A percentile compares a stretch with the other conserved stretches of the same genome.
phyloP scores from a whole-genome alignment of 2,888 invertebrate species.

The Ellobium chinense region DNA sequence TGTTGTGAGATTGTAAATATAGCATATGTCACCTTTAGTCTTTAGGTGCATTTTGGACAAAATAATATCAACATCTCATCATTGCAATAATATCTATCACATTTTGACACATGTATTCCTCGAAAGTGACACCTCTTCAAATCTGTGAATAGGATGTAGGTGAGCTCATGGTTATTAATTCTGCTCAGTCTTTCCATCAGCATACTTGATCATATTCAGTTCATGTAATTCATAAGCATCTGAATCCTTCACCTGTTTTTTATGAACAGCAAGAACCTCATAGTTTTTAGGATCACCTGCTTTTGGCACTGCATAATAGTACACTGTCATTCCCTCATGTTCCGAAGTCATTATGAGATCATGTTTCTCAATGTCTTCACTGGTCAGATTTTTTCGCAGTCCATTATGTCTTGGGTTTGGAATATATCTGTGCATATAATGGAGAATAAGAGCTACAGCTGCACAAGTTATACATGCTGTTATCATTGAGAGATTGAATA shows the following conservation, averaged over 20 bases:
- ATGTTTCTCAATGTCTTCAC: slow-evolving; percentile 31
- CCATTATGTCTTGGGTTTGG: background rate
- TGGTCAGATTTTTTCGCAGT: slow-evolving; percentile 8
- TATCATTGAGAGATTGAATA: slow-evolving; percentile 14
- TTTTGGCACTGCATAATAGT: slow-evolving; percentile 38
- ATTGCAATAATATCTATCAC: too few species aligned
- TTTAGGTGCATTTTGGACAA: too few species aligned
- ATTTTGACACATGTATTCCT: too few species aligned
- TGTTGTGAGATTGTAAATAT: too few species aligned
- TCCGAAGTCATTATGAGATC: slow-evolving; percentile 36
- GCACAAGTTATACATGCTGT: slow-evolving; percentile 4
- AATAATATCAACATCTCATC: too few species aligned
- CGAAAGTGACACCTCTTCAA: too few species aligned
- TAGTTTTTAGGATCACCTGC: slow-evolving; percentile 1
- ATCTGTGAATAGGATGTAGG: too few species aligned
- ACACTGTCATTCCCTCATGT: slow-evolving; percentile 22
- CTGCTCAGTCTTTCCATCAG: background rate
- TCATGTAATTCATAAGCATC: background rate
- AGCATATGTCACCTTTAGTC: too few species aligned
- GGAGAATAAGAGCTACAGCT: slow-evolving; percentile 1
- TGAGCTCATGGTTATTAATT: background rate
- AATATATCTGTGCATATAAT: slow-evolving; percentile 18
- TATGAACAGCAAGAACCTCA: slow-evolving; percentile 23
- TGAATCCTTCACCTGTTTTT: background rate
- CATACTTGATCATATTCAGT: background rate